Conservation (phyloP, 2,888 invertebrate genomes). For the Drosophila anomelani region DNA sequence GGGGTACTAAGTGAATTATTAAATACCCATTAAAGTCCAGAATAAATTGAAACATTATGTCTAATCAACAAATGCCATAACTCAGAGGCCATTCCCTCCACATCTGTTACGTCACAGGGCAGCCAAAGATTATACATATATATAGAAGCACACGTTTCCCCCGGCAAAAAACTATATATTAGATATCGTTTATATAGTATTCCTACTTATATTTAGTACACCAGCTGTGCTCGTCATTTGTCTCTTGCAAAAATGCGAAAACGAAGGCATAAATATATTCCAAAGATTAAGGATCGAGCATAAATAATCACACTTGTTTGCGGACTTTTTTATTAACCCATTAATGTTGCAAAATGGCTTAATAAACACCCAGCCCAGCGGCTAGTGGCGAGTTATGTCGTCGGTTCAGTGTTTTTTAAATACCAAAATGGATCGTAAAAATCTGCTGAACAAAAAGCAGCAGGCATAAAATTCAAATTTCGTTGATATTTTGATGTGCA, state of each 20-base stretch:
- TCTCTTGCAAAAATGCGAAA: conserved; percentile 46
- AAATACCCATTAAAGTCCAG: conserved; percentile 15
- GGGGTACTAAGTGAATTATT: neutral
- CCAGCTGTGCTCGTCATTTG: conserved; percentile 66
- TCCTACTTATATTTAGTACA: conserved; percentile 27
- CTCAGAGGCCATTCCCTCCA: conserved; percentile 10
- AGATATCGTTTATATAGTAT: conserved; percentile 29
- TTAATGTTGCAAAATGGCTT: conserved; percentile 53
- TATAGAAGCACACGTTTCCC: conserved; percentile 29
- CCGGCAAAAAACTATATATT: conserved; percentile 22
- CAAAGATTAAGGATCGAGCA: conserved; percentile 43
- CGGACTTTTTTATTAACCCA: conserved; percentile 60
- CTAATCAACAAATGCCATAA: conserved; percentile 27
- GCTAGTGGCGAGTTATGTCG: conserved; percentile 44
- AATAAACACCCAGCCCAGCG: conserved; percentile 27
- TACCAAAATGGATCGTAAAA: conserved; percentile 46
- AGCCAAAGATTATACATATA: conserved; percentile 10
- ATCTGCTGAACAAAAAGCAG: conserved; percentile 7
- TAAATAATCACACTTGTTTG: conserved; percentile 41
- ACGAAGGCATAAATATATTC: conserved; percentile 49
- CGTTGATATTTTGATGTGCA: conserved; percentile 54
- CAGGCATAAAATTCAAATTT: conserved; percentile 34
- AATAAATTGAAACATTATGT: conserved; percentile 18
- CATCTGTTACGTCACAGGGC: conserved; percentile 32
- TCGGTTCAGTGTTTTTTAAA: conserved; percentile 49